Percentiles rank a stretch among this genome's conserved stretches.
Conservation (phyloP, 2,888 invertebrate species). For the Cremastinae sp. region DNA sequence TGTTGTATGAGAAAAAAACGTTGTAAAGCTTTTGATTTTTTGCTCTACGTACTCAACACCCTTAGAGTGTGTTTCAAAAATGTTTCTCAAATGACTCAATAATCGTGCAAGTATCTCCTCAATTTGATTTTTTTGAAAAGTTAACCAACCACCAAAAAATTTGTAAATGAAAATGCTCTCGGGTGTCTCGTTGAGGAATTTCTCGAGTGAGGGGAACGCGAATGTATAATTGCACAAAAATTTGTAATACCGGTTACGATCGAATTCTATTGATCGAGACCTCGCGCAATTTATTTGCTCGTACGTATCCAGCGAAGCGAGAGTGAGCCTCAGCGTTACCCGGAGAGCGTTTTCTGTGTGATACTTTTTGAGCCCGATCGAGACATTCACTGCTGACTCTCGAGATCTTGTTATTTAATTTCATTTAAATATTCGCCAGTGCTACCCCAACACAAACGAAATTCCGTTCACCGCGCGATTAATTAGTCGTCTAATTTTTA, state of each 20-base stretch:
- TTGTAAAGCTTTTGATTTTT: no score
- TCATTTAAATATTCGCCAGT: slow-evolving; percentile 31
- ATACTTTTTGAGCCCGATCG: slow-evolving; percentile 43
- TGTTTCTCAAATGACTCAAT: no score
- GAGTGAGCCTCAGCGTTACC: slow-evolving; percentile 33
- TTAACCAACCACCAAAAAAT: no score
- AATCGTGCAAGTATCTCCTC: no score
- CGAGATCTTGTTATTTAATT: slow-evolving; percentile 62
- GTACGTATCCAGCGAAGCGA: slow-evolving; percentile 32
- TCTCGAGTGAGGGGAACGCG: slow-evolving; percentile 23
- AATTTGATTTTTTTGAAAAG: no score
- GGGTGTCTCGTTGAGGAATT: slow-evolving; percentile 15
- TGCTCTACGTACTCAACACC: no score
- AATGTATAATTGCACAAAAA: slow-evolving; percentile 49
- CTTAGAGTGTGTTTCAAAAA: no score
- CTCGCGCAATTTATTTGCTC: slow-evolving; percentile 43
- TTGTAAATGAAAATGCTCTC: no score
- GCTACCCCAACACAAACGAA: not conserved
- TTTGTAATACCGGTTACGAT: slow-evolving; percentile 52
- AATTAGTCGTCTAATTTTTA: no score
- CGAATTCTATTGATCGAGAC: slow-evolving; percentile 47
- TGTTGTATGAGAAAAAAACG: no score
- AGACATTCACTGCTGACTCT: slow-evolving; percentile 67
- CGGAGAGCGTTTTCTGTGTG: slow-evolving; percentile 49
- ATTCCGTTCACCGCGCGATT: not conserved